Conservation (phyloP, 2,797 vertebrate genomes). For the Enteromius trimaculatus region DNA sequence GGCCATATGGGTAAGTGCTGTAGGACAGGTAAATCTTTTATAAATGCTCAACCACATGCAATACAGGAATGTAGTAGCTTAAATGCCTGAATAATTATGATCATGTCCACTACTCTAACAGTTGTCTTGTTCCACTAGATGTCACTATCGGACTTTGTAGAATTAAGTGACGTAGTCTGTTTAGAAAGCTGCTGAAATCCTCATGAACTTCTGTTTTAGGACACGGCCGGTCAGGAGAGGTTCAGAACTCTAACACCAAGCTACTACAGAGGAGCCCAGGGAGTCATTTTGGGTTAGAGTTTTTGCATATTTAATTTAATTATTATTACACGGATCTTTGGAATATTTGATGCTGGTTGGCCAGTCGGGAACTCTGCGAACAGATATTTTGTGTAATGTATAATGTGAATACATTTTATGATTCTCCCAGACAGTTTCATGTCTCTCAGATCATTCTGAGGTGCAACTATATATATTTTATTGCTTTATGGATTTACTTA, state of each 20-base stretch:
- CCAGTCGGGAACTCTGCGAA: neutral
- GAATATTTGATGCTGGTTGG: neutral
- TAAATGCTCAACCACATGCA: neutral
- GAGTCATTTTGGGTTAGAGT: constrained; percentile 92
- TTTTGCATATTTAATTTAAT: neutral
- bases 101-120: neutral
- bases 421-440: neutral
- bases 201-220: constrained; percentile 74
- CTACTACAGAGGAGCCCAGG: constrained; percentile 96
- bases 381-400: neutral
- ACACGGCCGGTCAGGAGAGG: constrained; percentile 96
- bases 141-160: constrained; percentile 29
- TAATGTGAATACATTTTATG: neutral
- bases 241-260: constrained; percentile 96
- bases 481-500: neutral
- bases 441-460: neutral
- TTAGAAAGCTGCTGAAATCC: neutral
- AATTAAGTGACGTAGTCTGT: neutral
- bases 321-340: neutral
- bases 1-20: constrained; percentile 93
- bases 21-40: neutral
- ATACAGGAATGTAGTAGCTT: neutral
- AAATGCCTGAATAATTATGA: neutral
- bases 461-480: neutral
- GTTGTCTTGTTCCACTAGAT: constrained; percentile 50